These are phyloP conservation scores for Delia radicum DNA, from an alignment of 1,140 invertebrate species.

Conservation along the genomic window DNA sequence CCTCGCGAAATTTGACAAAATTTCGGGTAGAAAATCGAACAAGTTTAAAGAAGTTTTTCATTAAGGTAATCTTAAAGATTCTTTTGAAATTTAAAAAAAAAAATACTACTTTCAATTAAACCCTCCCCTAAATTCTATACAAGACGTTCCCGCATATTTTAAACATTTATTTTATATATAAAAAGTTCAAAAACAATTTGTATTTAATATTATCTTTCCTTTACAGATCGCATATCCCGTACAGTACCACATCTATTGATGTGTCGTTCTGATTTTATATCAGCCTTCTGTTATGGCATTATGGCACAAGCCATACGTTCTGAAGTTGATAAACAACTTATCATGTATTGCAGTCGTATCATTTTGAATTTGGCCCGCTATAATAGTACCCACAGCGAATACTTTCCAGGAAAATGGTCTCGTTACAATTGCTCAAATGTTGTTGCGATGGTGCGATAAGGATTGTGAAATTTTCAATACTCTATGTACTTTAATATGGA, in stretches of 20 bases:
- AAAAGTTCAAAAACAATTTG: no score
- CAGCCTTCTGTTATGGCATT: slow-evolving; percentile 53
- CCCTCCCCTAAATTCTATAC: no score
- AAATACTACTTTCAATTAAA: no score
- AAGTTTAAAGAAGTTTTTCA: no score
- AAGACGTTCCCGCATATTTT: no score
- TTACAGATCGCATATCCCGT: slow-evolving; percentile 48
- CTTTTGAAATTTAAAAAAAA: no score
- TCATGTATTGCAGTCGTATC: slow-evolving; percentile 52
- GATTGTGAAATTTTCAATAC: slow-evolving; percentile 63
- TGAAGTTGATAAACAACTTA: slow-evolving; percentile 53
- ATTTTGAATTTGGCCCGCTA: slow-evolving; percentile 54
- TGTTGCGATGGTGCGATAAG: slow-evolving; percentile 66
- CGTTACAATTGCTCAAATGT: slow-evolving; percentile 55
- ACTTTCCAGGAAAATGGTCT: slow-evolving; percentile 49
- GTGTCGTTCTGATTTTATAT: slow-evolving; percentile 50
- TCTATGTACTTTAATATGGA: slow-evolving; percentile 65
- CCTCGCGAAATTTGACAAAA: no score
- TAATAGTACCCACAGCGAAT: slow-evolving; percentile 44
- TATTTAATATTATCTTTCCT: background rate
- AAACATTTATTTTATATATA: no score
- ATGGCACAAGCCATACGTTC: slow-evolving; percentile 56
- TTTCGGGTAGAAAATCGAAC: no score
- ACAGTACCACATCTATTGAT: slow-evolving; percentile 50
- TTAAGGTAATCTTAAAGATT: no score